phyloP scores from a whole-genome alignment of 2,113 vertebrate genomes.

The Rhipidura dahli region DNA sequence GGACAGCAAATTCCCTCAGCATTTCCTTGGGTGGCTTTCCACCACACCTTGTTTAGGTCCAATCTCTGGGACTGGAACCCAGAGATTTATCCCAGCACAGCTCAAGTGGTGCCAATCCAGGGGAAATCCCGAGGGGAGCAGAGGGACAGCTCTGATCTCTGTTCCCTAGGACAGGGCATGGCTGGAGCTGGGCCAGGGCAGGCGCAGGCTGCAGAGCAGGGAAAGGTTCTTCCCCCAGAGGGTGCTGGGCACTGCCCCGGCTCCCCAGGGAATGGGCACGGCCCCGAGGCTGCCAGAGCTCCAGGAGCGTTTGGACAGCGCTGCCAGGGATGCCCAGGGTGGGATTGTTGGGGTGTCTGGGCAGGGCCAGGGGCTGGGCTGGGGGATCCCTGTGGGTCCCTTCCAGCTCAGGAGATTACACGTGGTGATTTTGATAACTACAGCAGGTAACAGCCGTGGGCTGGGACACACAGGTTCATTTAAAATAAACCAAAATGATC shows the following conservation, averaged over 20 bases:
- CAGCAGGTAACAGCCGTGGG: fast-evolving
- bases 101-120: background rate
- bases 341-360: background rate
- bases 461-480: background rate
- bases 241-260: background rate
- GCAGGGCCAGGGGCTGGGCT: fast-evolving
- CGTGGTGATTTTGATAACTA: background rate
- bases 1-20: background rate
- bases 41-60: too few species aligned
- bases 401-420: fast-evolving
- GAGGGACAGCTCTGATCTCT: fast-evolving
- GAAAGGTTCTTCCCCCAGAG: background rate
- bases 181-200: background rate
- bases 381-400: fast-evolving
- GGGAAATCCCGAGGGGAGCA: background rate
- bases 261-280: background rate
- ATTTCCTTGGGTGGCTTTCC: background rate
- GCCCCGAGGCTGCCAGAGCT: background rate
- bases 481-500: background rate
- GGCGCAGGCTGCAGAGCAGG: background rate
- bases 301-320: background rate
- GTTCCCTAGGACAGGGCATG: background rate
- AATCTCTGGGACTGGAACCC: background rate
- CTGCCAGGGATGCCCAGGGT: background rate
- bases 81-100: background rate